Base-by-base conservation (phyloP, 2,888 invertebrate species). In the Lamellibrachia satsuma region DNA sequence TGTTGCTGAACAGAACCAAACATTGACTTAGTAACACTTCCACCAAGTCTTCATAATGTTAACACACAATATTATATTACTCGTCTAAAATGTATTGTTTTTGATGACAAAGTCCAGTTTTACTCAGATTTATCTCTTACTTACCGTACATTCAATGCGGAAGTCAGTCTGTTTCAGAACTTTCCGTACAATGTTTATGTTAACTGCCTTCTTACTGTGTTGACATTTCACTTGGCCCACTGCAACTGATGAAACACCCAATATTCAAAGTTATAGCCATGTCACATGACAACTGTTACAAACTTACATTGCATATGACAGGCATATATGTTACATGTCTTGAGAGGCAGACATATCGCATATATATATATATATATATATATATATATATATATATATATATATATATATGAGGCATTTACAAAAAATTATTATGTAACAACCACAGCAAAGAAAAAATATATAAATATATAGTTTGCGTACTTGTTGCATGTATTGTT, bases 171-270 rank as follows among this genome's bases (percentile, higher is more conserved):
- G 95, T 75, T 93, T 93, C 60, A 96, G 90, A 7, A 94, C 94
- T 92, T 96, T 96, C 93, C 95, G 95, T 95, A 96, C 95, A 22
- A 95, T 93, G 92, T 94, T 95, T 90, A 95, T 94, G 93, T 96
- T 96, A 22, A 95, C 94, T 51, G 95, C 95, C 93, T 95, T 96
- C 92, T 94, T 95, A 51, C 96, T 94, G 93, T 96, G 96, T n/a
- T 94, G 93, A 94, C 96, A 96, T 75, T 75, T 75, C 6, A 15
- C 75, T 75, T 75, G 75, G 75, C 27, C 94, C 22, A 4, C 75
- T 75, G 75, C 75, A 75, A 75, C 75, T 75, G n/a, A 75, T 39
- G 39, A 39, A 39, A 39, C 39, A 39, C 39, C 39, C 39, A 39
- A 39, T 39, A 1, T 1, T 39, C 39, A 39, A 39, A 39, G 39